Base-by-base conservation (phyloP, 1,140 invertebrate species). In the Aplysia californica region DNA sequence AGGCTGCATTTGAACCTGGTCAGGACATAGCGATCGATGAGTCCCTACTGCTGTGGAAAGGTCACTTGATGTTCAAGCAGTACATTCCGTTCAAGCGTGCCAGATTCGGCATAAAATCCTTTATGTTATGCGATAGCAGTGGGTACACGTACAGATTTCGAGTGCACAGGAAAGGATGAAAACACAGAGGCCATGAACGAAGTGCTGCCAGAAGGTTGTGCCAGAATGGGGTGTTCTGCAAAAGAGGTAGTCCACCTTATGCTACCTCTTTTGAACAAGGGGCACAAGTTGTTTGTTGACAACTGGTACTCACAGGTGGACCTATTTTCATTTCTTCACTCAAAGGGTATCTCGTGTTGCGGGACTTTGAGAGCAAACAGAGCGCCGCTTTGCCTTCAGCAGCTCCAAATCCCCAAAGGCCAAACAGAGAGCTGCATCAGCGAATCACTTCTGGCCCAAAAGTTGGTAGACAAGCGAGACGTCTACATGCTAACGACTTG, bases 141-240 rank as follows among this genome's bases (percentile, higher is more conserved):
- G 18, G 67, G 20, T 69, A 69, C 26, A 39, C 41, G 20, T 50
- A 69, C 29, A 41, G 1, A 31, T 69, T 69, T 26, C 67, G 50
- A 10, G 29, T 69, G 2, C 50, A 68, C 38, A 50, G 67, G 67
- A 26, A 69, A 69, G 31, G 67, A 69, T 44, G 67, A 69, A 41
- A 26, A 3, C 29, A 44, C 50, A 21, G 29, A 69, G n/a, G 33
- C 50, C 26, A 21, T 41, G 36, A 31, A 44, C 29, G 31, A 69
- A 3, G 50, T 50, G n/a, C 39, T 41, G 33, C 29, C 21, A 26
- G 67, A 69, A 21, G 36, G 36, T 69, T 31, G 5, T 31, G 36
- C 39, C 50, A 38, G 39, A 2, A 41, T 41, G 2, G 31, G 21
- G 18, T 41, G 36, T 33, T 38, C 23, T 2, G 29, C 39, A 29